Evolutionary conservation across 1,140 invertebrate genomes (phyloP).

Genomic region (silkworm (Bombyx mori)): ASM3026992v2 NC_085124.1:4751001-4751500

Average conservation of each 20-base stretch:
- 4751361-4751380: slow-evolving; percentile 38
- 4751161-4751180: slow-evolving; percentile 38
- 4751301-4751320: slow-evolving; percentile 45
- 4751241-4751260: slow-evolving; percentile 27
- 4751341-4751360: slow-evolving; percentile 45
- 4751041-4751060: slow-evolving; percentile 97
- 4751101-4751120: slow-evolving; percentile 55
- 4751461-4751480: too few relatives aligned
- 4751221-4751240: slow-evolving; percentile 11
- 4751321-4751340: slow-evolving; percentile 31
- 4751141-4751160: slow-evolving; percentile 52
- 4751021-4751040: slow-evolving; percentile 98
- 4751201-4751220: slow-evolving; percentile 22
- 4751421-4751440: too few relatives aligned
- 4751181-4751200: slow-evolving; percentile 20
- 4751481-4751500: too few relatives aligned
- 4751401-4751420: too few relatives aligned
- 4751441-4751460: too few relatives aligned
- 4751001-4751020: slow-evolving; percentile 84
- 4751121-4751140: slow-evolving; percentile 51
- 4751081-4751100: slow-evolving; percentile 75
- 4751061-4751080: slow-evolving; percentile 95
- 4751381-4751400: slow-evolving; percentile 27
- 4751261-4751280: slow-evolving; percentile 9
- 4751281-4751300: slow-evolving; percentile 19